phyloP scores from a whole-genome alignment of 2,888 invertebrate species.

The Psylliodes chrysocephalus region DNA sequence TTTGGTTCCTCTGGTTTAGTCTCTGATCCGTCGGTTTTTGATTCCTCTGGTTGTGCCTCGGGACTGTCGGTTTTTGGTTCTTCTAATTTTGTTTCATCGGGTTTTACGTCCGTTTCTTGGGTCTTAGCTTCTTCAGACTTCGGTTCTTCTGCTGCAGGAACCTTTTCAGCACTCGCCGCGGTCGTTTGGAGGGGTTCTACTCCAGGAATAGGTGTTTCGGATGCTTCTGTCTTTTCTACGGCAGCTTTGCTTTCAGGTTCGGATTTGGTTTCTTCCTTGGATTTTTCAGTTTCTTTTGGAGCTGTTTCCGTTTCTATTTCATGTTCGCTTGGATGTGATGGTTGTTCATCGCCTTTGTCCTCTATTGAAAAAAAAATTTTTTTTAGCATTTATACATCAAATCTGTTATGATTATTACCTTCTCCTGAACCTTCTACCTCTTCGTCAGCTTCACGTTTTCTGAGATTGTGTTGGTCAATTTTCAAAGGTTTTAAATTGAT shows the following conservation, averaged over 20 bases:
- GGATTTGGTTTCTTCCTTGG: neutral
- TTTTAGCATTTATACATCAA: neutral
- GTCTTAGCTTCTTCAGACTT: no score
- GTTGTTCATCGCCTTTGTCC: neutral
- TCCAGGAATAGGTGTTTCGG: neutral
- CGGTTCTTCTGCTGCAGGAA: no score
- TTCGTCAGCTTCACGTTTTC: slow-evolving; percentile 40
- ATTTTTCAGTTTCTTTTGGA: slow-evolving; percentile 53
- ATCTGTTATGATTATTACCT: no score
- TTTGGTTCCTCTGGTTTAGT: slow-evolving; percentile 18
- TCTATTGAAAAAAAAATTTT: neutral
- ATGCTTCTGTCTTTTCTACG: neutral
- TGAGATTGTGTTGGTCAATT: slow-evolving; percentile 19
- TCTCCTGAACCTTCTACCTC: slow-evolving; percentile 43
- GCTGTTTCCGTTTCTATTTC: neutral
- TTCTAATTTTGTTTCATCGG: slow-evolving; percentile 31
- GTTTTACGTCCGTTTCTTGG: no score
- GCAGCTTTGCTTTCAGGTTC: neutral
- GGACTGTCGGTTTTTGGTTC: slow-evolving; percentile 11
- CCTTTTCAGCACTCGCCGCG: neutral
- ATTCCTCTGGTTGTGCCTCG: slow-evolving; percentile 19
- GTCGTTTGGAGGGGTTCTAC: neutral
- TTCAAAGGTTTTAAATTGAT: slow-evolving; percentile 26
- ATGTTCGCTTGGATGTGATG: neutral
- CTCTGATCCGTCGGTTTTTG: slow-evolving; percentile 1